These are phyloP conservation scores for Drosophila parvula DNA, from an alignment of 1,140 invertebrate genomes.

Conservation along the genomic window DNA sequence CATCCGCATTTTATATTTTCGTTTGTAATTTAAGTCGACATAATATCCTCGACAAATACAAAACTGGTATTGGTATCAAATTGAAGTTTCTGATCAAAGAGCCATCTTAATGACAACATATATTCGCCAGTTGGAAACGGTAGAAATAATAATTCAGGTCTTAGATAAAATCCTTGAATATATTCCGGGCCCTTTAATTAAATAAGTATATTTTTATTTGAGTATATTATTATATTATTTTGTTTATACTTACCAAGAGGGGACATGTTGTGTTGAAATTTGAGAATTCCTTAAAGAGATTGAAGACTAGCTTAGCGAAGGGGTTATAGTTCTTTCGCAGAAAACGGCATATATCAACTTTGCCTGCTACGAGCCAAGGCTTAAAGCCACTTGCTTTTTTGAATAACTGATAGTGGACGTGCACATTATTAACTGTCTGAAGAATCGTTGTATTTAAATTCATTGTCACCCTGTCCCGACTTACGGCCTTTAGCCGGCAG, in stretches of 20 bases:
- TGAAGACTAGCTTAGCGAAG: background rate
- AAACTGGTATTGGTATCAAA: conserved; percentile 3
- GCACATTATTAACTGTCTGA: background rate
- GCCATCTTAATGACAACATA: background rate
- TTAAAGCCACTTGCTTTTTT: background rate
- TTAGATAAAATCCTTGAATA: conserved; percentile 1
- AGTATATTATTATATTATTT: background rate
- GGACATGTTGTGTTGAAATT: background rate
- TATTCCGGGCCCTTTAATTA: background rate
- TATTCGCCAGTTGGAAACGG: background rate
- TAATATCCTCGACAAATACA: background rate
- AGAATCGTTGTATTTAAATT: background rate
- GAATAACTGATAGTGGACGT: background rate
- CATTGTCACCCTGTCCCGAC: conserved; percentile 1
- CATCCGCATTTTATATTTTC: too few relatives aligned
- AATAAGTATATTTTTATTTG: background rate
- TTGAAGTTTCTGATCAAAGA: background rate
- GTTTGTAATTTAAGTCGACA: background rate
- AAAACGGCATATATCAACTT: background rate
- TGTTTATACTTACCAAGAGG: background rate
- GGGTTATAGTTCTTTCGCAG: background rate
- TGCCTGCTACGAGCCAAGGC: background rate
- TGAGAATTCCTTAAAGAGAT: conserved; percentile 1
- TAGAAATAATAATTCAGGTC: background rate
- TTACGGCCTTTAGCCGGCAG: background rate